Evolutionary conservation across 1,140 invertebrate species (phyloP).

Genomic region (Oryctes rhinoceros): DNA sequence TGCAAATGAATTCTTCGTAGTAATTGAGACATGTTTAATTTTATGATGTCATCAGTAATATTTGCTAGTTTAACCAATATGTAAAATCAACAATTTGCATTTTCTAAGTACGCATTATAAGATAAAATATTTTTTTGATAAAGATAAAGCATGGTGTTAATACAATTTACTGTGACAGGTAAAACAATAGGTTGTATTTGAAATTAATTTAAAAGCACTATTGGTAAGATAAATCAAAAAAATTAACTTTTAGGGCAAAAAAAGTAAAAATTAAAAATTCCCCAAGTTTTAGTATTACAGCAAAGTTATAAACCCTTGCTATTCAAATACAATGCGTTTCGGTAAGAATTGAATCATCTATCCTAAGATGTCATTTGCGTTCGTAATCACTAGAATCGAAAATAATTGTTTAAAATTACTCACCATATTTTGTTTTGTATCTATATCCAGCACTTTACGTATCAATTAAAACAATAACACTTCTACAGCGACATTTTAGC

Average conservation of each 20-base stretch:
- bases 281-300: no score
- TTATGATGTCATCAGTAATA: slow-evolving; percentile 20
- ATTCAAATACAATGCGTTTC: no score
- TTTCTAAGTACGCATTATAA: background rate
- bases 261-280: no score
- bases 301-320: no score
- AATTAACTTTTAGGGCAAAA: no score
- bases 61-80: background rate
- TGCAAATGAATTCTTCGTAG: background rate
- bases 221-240: no score
- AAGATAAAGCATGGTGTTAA: background rate
- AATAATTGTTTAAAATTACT: slow-evolving; percentile 4
- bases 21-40: slow-evolving; percentile 1
- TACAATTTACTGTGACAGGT: background rate
- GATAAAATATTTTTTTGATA: background rate
- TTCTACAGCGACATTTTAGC: slow-evolving; percentile 6
- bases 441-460: background rate
- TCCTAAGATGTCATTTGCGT: background rate
- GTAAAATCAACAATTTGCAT: background rate
- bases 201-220: background rate
- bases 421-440: background rate
- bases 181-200: background rate
- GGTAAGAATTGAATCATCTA: no score
- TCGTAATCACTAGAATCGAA: background rate
- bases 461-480: slow-evolving; percentile 7